A percentile compares a stretch with the other conserved stretches of the same genome.
phyloP scores from a whole-genome alignment of 2,888 invertebrate genomes.

The Pomacea canaliculata region DNA sequence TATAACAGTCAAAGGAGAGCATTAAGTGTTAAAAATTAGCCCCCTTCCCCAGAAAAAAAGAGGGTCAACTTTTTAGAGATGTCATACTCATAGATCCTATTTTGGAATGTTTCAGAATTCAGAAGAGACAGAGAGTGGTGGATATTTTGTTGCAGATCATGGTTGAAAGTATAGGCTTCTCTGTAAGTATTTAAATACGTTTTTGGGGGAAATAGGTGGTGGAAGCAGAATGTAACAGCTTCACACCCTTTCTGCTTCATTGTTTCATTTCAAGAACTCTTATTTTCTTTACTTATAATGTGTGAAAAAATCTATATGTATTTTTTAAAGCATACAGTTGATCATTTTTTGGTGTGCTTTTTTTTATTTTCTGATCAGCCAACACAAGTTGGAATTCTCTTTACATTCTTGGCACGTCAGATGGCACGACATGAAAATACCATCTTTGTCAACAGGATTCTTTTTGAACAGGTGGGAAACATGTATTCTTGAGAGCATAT shows the following conservation, averaged over 20 bases:
- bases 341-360: constrained; percentile 25
- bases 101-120: constrained; percentile 46
- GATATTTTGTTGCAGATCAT: constrained; percentile 84
- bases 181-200: constrained; percentile 71
- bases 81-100: too few relatives aligned
- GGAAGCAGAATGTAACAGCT: neutral
- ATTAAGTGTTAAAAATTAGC: too few relatives aligned
- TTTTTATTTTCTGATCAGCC: constrained; percentile 55
- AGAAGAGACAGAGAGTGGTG: constrained; percentile 80
- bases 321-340: neutral
- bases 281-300: neutral
- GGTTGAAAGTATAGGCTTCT: constrained; percentile 76
- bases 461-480: constrained; percentile 74
- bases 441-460: constrained; percentile 71
- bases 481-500: neutral
- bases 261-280: neutral
- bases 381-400: constrained; percentile 76
- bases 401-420: constrained; percentile 78
- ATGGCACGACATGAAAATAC: constrained; percentile 73
- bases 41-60: too few relatives aligned
- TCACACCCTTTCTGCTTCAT: neutral
- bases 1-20: too few relatives aligned
- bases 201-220: neutral
- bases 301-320: too few relatives aligned
- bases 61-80: too few relatives aligned